These are phyloP conservation scores for Arbacia lixula DNA, from an alignment of 53 echinoderm and acorn worm species.

Conservation along the genomic window DNA sequence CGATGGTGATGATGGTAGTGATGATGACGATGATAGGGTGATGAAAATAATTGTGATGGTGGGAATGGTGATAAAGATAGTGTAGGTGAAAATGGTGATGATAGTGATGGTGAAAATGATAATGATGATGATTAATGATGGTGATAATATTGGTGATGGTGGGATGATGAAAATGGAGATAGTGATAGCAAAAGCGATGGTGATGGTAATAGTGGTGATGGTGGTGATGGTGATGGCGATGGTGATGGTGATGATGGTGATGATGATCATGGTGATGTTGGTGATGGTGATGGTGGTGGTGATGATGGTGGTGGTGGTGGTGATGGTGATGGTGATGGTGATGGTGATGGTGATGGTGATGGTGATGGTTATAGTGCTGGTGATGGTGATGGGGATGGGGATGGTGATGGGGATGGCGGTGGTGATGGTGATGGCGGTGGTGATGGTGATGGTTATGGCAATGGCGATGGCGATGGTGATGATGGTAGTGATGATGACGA, in stretches of 20 bases:
- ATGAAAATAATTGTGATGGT: background rate
- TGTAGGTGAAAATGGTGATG: slow-evolving; percentile 15
- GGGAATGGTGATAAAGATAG: background rate
- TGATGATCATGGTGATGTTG: slow-evolving; percentile 19
- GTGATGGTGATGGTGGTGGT: background rate
- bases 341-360: slow-evolving; percentile 42
- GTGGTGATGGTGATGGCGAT: slow-evolving; percentile 29
- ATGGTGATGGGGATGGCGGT: slow-evolving; percentile 38
- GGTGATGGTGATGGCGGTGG: slow-evolving; percentile 10
- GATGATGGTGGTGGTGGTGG: slow-evolving; percentile 13
- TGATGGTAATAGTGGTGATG: slow-evolving; percentile 29
- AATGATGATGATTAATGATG: slow-evolving; percentile 37
- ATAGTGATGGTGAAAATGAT: slow-evolving; percentile 10
- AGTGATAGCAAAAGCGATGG: slow-evolving; percentile 12
- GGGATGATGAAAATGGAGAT: slow-evolving; percentile 40
- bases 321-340: slow-evolving; percentile 15
- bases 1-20: background rate
- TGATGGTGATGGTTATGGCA: slow-evolving; percentile 33
- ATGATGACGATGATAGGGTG: background rate
- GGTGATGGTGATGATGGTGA: background rate
- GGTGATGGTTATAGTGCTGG: slow-evolving; percentile 36
- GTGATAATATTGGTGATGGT: slow-evolving; percentile 38
- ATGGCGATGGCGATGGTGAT: slow-evolving; percentile 18
- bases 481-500: slow-evolving; percentile 7
- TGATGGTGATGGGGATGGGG: slow-evolving; percentile 46